Conservation (phyloP, 2,113 vertebrate genomes). For the Corythoichthys haematopterus region DNA sequence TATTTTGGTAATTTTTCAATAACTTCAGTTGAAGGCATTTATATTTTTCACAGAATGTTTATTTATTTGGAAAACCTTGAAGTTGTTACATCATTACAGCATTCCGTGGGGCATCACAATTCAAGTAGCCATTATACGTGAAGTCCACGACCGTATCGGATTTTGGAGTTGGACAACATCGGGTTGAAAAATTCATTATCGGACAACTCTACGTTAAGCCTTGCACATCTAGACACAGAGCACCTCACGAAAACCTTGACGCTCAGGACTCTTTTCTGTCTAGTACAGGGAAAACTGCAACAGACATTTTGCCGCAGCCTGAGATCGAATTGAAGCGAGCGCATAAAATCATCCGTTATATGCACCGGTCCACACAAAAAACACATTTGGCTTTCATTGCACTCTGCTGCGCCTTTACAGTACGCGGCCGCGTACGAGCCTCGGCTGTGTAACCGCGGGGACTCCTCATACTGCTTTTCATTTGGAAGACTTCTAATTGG, state of each 20-base stretch:
- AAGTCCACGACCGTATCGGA: too few relatives aligned
- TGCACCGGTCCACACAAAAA: neutral
- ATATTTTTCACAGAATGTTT: too few relatives aligned
- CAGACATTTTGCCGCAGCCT: neutral
- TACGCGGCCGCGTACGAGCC: neutral
- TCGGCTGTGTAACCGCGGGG: slow-evolving; percentile 33
- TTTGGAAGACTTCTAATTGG: slow-evolving; percentile 70
- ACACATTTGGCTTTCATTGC: neutral
- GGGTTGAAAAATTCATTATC: too few relatives aligned
- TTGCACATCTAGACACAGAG: too few relatives aligned
- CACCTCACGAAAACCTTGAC: neutral
- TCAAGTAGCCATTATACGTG: too few relatives aligned
- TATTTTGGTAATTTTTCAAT: too few relatives aligned
- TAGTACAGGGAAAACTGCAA: neutral
- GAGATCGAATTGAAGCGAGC: neutral
- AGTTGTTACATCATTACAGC: too few relatives aligned
- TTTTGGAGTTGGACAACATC: too few relatives aligned
- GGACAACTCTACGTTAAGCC: too few relatives aligned
- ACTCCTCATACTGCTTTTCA: slow-evolving; percentile 62
- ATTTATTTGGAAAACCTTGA: too few relatives aligned
- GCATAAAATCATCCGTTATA: neutral
- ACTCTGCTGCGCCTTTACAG: slow-evolving; percentile 12
- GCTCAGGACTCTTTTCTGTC: neutral
- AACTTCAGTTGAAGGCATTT: too few relatives aligned
- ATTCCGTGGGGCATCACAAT: too few relatives aligned